Evolutionary conservation across 2,797 vertebrate species (phyloP), one percentile per base, ranked within the genome.

Genomic region (Stomatorhinus walkeri): DNA sequence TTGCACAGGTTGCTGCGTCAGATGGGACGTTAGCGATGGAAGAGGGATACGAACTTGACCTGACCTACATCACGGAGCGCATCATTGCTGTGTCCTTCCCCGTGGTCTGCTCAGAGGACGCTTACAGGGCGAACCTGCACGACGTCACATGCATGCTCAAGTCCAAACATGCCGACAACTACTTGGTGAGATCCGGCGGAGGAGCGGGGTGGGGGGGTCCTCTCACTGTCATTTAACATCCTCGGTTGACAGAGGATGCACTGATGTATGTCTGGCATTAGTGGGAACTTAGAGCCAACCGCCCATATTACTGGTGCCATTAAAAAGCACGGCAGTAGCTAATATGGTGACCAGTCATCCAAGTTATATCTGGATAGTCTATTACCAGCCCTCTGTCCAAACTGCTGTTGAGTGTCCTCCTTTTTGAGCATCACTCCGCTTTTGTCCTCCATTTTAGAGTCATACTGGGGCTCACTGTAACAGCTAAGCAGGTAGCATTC

Each of bases 21-120:
- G 51, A 87, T 87, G 85, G 52, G 52, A 87, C 28, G 6, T 88
- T 90, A 92, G 89, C 93, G 91, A 97, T 97, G 97, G 97, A 96
- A 92, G 95, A 96, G 87, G 91, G 91, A 40, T 94, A 91, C 4
- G 93, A 94, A 90, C 94, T 97, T 36, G 97, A 98, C 90, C 95
- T 98, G 91, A 97, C 96, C 24, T 98, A 98, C 88, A 94, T 98
- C 94, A 98, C 97, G 0, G 97, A 98, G 88, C 93, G 97, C n/a
- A 97, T 98, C 93, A 98, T 98, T 6, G 95, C 95, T 0, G 93
- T 98, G 2, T 96, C 95, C 89, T 97, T 97, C 89, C 95, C 96
- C 0, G 59, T 89, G 0, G 91, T 89, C 51, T 95, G 95, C 91
- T 95, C 95, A 0, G 96, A 97, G 91, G 94, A 96, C 88, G 92